phyloP scores from a whole-genome alignment of 2,888 invertebrate species.

The Spodoptera picta region DNA sequence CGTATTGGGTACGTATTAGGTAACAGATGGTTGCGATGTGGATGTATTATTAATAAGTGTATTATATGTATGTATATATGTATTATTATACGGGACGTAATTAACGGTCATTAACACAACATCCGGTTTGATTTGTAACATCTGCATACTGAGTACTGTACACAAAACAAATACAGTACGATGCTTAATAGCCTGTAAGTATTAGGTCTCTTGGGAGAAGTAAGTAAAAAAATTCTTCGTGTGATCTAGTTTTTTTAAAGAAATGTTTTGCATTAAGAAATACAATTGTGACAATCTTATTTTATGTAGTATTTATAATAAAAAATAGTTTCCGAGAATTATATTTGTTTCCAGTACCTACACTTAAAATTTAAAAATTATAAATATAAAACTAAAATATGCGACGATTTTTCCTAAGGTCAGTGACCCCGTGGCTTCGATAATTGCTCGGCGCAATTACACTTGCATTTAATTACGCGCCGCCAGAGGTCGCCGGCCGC shows the following conservation, averaged over 20 bases:
- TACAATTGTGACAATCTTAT: too few species aligned
- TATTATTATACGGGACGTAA: conserved; percentile 26
- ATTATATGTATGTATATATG: too few species aligned
- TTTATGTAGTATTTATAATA: too few species aligned
- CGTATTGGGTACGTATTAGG: background rate
- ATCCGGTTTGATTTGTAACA: conserved; percentile 11
- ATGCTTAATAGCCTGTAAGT: too few species aligned
- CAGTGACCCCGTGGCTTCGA: conserved; percentile 40
- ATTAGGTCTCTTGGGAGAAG: too few species aligned
- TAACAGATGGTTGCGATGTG: conserved; percentile 33
- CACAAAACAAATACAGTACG: background rate
- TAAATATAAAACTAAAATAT: conserved; percentile 10
- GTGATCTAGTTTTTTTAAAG: too few species aligned
- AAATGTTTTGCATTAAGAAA: too few species aligned
- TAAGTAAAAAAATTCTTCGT: too few species aligned
- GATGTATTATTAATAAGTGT: background rate
- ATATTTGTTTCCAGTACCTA: too few species aligned
- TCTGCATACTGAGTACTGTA: background rate
- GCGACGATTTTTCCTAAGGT: conserved; percentile 38
- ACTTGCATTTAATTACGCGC: conserved; percentile 64
- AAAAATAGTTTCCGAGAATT: too few species aligned
- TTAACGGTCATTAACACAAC: conserved; percentile 46
- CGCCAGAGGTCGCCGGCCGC: conserved; percentile 60
- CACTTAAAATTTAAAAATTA: background rate
- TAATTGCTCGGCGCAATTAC: conserved; percentile 61